phyloP scores from a whole-genome alignment of 2,888 invertebrate genomes.

The Melipona bicolor region DNA sequence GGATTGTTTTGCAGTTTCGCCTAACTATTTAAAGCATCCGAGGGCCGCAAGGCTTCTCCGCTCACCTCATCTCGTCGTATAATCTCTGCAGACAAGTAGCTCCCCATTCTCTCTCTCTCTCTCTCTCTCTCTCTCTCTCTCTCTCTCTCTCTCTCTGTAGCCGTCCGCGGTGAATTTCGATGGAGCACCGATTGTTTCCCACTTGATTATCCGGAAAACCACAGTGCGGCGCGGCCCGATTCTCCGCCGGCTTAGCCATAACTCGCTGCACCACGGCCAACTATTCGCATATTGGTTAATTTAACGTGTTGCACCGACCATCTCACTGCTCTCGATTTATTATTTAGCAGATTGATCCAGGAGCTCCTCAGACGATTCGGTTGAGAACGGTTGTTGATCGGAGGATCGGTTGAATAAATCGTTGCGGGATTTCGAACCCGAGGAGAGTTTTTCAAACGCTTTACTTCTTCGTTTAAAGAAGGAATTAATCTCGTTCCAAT shows the following conservation, averaged over 20 bases:
- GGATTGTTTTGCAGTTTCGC: constrained; percentile 72
- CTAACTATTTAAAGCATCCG: constrained; percentile 74
- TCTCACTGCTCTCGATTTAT: constrained; percentile 48
- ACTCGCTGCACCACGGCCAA: constrained; percentile 66
- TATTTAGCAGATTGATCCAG: constrained; percentile 56
- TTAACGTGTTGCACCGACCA: constrained; percentile 69
- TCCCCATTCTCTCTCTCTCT: constrained; percentile 21
- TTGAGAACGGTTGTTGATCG: neutral
- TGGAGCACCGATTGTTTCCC: constrained; percentile 75
- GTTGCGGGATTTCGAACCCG: neutral
- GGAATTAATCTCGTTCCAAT: neutral
- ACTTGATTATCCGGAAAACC: constrained; percentile 78
- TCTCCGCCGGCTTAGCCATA: constrained; percentile 66
- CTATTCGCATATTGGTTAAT: constrained; percentile 73
- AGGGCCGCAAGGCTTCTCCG: constrained; percentile 46
- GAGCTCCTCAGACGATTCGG: constrained; percentile 30
- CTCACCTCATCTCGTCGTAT: constrained; percentile 18
- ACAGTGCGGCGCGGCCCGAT: constrained; percentile 68
- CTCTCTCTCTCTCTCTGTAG: constrained; percentile 21
- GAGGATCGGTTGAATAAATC: neutral
- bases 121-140: constrained; percentile 23
- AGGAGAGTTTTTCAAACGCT: neutral
- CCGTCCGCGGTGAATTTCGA: constrained; percentile 72
- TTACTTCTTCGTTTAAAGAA: neutral
- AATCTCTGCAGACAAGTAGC: constrained; percentile 66